Evolutionary conservation across 2,888 invertebrate genomes (phyloP).

Genomic region (Falcaria lacertinaria): DNA sequence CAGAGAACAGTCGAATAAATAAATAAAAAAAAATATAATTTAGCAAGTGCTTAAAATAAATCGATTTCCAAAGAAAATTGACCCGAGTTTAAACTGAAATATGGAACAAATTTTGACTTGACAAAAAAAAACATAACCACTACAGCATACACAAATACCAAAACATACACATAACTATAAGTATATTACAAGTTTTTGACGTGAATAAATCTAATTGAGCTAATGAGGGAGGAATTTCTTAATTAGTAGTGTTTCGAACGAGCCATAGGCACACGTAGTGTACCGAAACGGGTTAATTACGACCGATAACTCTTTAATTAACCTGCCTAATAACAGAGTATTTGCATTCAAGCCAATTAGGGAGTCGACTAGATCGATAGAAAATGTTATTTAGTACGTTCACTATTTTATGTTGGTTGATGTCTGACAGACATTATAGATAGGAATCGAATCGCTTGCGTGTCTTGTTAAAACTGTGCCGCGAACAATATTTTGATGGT

Average conservation of each 20-base stretch:
- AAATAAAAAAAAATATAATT: no score
- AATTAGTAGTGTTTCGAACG: conserved; percentile 71
- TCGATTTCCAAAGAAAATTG: no score
- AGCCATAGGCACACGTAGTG: conserved; percentile 65
- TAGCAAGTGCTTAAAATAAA: no score
- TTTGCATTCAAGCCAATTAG: conserved; percentile 73
- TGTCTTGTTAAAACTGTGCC: no score
- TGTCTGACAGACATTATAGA: no score
- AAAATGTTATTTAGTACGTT: conserved; percentile 39
- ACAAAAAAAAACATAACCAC: conserved; percentile 9
- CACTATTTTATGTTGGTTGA: conserved; percentile 8
- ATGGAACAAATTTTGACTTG: conserved; percentile 9
- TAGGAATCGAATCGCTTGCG: no score
- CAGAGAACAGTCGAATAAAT: no score
- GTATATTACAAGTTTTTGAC: conserved; percentile 42
- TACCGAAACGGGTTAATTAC: conserved; percentile 75
- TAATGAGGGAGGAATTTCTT: conserved; percentile 76
- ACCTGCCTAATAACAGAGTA: conserved; percentile 76
- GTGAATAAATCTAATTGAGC: conserved; percentile 70
- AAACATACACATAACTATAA: conserved; percentile 21
- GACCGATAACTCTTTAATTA: conserved; percentile 77
- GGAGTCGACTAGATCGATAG: conserved; percentile 47
- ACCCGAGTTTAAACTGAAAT: no score
- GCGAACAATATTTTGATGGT: no score
- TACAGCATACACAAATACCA: conserved; percentile 12